Conservation (phyloP, 2,888 invertebrate species). For the Tenthredo distinguenda region DNA sequence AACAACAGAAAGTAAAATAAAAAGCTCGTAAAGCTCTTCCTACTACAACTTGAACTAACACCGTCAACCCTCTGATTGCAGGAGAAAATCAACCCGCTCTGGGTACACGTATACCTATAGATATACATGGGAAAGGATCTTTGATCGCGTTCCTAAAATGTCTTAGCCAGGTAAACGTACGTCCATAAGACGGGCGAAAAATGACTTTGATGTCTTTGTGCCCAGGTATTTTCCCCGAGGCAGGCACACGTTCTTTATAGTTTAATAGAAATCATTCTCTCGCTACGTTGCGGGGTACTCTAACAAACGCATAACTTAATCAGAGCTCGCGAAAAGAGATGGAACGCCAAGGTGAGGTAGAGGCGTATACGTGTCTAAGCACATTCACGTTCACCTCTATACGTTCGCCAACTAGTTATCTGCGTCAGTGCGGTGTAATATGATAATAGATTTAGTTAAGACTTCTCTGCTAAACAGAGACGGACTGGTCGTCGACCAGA, state of each 20-base stretch:
- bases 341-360: constrained; percentile 59
- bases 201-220: constrained; percentile 70
- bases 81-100: not conserved
- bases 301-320: constrained; percentile 72
- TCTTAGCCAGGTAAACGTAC: not conserved
- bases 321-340: constrained; percentile 62
- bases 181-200: not conserved
- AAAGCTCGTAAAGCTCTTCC: not conserved
- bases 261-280: constrained; percentile 72
- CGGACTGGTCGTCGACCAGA: constrained; percentile 5
- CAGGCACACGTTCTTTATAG: constrained; percentile 66
- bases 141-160: constrained; percentile 42
- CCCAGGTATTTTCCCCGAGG: constrained; percentile 63
- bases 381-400: not conserved
- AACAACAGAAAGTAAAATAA: constrained; percentile 23
- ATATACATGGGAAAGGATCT: constrained; percentile 10
- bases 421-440: constrained; percentile 54
- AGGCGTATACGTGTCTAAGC: not conserved
- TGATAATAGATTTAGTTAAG: constrained; percentile 57
- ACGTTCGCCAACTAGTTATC: not conserved
- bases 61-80: constrained; percentile 24
- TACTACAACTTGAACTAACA: constrained; percentile 1
- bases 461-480: constrained; percentile 25
- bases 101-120: not conserved
- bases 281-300: constrained; percentile 63